phyloP scores from a whole-genome alignment of 1,140 invertebrate genomes.

The Heliconius hewitsoni region DNA sequence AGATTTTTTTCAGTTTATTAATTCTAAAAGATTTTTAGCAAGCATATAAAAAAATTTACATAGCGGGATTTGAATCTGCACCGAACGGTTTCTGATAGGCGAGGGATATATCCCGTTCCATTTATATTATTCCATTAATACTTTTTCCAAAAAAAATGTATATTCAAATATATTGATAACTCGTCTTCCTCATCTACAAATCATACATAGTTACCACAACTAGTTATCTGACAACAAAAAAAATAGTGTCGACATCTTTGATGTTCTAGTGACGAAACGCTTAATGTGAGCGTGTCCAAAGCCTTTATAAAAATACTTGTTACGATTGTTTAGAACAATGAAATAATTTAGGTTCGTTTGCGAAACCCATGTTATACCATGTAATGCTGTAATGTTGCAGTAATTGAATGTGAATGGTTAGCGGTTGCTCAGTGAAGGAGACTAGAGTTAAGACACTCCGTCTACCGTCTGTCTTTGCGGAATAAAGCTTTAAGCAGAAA shows the following conservation, averaged over 20 bases:
- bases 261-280: slow-evolving; percentile 31
- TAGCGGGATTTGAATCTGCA: no score
- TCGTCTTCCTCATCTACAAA: background rate
- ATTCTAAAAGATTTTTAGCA: no score
- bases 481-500: no score
- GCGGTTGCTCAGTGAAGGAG: background rate
- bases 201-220: background rate
- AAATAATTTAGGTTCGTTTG: slow-evolving; percentile 31
- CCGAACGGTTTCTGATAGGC: no score
- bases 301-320: slow-evolving; percentile 27
- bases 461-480: background rate
- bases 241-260: background rate
- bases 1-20: no score
- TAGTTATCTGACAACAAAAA: background rate
- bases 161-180: no score
- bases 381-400: slow-evolving; percentile 20
- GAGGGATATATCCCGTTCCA: no score
- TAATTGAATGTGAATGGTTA: background rate
- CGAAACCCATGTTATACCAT: slow-evolving; percentile 26
- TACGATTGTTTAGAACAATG: slow-evolving; percentile 36
- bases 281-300: slow-evolving; percentile 27
- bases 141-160: no score
- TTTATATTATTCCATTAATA: no score
- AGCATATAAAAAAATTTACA: no score
- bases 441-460: no score